phyloP scores from a whole-genome alignment of 2,113 vertebrate species.

The Crotophaga sulcirostris region DNA sequence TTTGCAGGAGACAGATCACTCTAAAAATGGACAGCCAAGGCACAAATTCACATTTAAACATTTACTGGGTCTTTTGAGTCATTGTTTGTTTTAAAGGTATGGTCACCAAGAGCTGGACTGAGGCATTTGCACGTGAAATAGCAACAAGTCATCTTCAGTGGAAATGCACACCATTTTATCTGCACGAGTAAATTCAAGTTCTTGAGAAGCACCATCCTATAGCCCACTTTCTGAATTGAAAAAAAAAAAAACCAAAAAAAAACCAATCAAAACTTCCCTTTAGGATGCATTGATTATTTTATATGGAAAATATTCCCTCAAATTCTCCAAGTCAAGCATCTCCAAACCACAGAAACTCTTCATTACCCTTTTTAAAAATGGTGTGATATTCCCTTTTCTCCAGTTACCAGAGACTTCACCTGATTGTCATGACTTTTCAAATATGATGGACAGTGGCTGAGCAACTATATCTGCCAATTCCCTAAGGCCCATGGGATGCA shows the following conservation, averaged over 20 bases:
- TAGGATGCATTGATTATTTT: neutral
- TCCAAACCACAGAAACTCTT: neutral
- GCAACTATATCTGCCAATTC: neutral
- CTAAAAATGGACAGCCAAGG: neutral
- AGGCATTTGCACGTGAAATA: neutral
- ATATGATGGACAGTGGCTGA: neutral
- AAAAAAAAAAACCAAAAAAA: neutral
- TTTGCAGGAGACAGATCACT: neutral
- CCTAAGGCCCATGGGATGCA: neutral
- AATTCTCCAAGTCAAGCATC: neutral
- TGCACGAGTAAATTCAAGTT: neutral
- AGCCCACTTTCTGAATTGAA: neutral
- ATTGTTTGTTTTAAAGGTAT: neutral
- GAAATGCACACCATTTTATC: neutral
- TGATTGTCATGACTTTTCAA: neutral
- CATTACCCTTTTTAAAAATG: fast-evolving
- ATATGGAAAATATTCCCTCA: neutral
- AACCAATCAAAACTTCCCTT: neutral
- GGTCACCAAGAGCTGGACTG: neutral
- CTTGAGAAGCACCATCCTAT: neutral
- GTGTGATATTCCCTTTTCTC: neutral
- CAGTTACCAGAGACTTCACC: fast-evolving
- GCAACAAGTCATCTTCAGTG: neutral
- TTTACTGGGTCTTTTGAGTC: neutral
- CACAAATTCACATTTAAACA: neutral